These are phyloP conservation scores for Hartigia nigra DNA, from an alignment of 2,888 invertebrate species.

Conservation along the genomic window DNA sequence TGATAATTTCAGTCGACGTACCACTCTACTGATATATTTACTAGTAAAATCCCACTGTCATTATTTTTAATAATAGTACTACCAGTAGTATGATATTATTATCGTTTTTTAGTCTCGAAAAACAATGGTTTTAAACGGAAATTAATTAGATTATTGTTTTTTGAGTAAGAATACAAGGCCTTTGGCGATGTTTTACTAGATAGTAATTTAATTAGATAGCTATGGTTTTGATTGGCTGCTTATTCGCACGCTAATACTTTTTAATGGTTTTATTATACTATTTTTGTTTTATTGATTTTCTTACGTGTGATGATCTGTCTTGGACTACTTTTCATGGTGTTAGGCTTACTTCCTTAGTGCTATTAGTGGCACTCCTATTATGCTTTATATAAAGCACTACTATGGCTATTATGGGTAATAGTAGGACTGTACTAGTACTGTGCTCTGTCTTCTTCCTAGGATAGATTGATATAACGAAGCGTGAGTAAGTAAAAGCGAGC, in stretches of 20 bases:
- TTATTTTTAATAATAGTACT: background rate
- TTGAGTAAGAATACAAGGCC: background rate
- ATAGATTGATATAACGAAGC: background rate
- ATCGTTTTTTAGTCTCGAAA: background rate
- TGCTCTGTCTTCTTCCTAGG: background rate
- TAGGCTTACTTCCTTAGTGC: background rate
- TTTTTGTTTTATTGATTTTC: background rate
- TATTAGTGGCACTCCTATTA: background rate
- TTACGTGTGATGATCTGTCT: background rate
- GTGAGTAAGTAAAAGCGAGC: constrained; percentile 13
- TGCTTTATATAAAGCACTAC: background rate
- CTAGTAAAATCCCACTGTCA: background rate
- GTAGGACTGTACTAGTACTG: background rate
- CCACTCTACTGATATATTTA: background rate
- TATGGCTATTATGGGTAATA: background rate
- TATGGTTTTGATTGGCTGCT: background rate
- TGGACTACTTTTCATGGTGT: background rate
- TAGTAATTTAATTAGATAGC: background rate
- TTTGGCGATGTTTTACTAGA: background rate
- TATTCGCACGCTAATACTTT: background rate
- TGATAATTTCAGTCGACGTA: background rate
- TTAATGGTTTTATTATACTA: background rate
- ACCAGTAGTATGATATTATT: background rate
- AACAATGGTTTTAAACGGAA: background rate
- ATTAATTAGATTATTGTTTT: background rate